phyloP scores from a whole-genome alignment of 2,888 invertebrate genomes.

The Phaonia tiefii region DNA sequence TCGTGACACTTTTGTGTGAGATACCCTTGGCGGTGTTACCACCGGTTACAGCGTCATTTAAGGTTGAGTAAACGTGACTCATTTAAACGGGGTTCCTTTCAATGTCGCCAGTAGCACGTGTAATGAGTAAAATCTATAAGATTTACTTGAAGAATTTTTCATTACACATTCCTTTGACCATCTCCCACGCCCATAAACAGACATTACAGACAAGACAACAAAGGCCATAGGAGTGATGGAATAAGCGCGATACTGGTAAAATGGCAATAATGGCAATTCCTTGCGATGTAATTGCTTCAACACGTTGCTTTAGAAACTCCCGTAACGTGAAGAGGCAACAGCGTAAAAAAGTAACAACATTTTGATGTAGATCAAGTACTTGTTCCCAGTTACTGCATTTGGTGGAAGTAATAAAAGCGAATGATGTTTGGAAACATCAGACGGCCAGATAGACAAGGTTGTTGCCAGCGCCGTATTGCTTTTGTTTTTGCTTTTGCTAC shows the following conservation, averaged over 20 bases:
- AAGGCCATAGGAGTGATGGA: no score
- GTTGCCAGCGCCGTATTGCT: background rate
- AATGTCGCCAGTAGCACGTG: constrained; percentile 1
- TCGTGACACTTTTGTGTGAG: no score
- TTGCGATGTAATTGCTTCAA: constrained; percentile 49
- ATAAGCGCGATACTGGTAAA: no score
- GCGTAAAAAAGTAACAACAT: constrained; percentile 9
- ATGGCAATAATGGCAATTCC: background rate
- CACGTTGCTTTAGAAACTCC: constrained; percentile 44
- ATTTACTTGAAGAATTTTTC: constrained; percentile 5
- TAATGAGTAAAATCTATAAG: constrained; percentile 23
- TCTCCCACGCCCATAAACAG: background rate
- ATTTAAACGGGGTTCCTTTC: background rate
- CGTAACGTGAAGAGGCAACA: background rate
- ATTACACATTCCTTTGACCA: constrained; percentile 3
- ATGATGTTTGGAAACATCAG: background rate
- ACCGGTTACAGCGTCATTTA: background rate
- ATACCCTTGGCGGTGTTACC: background rate
- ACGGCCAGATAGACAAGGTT: background rate
- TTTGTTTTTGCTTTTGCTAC: constrained; percentile 1
- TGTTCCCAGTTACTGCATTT: background rate
- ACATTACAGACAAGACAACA: background rate
- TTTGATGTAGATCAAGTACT: background rate
- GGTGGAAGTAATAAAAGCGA: constrained; percentile 44
- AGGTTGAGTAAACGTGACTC: constrained; percentile 5